Conservation (phyloP, 2,113 vertebrate species). For the Illadopsis cleaveri region DNA sequence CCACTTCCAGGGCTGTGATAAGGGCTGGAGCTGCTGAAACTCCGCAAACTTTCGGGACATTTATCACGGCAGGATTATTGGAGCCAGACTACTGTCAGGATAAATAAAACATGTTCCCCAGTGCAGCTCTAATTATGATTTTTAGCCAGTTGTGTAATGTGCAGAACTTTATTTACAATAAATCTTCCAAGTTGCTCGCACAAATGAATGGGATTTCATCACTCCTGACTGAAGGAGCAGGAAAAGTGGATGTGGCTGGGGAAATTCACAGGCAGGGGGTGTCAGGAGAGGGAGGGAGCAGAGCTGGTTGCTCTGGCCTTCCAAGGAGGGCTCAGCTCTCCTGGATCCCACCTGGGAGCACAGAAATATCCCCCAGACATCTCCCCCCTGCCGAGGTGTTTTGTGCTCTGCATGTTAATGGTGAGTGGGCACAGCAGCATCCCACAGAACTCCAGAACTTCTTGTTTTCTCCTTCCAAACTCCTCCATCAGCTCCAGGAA, state of each 20-base stretch:
- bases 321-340: background rate
- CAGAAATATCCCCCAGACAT: background rate
- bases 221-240: background rate
- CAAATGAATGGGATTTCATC: slow-evolving; percentile 51
- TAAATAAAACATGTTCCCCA: slow-evolving; percentile 63
- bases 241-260: background rate
- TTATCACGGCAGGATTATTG: slow-evolving; percentile 29
- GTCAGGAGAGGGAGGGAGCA: background rate
- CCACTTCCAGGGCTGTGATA: background rate
- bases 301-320: background rate
- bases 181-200: slow-evolving; percentile 32
- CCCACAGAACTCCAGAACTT: background rate
- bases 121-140: slow-evolving; percentile 55
- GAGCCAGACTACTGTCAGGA: slow-evolving; percentile 59
- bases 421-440: slow-evolving; percentile 2
- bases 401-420: background rate
- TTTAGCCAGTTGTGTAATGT: slow-evolving; percentile 63
- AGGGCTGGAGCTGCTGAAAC: slow-evolving; percentile 38
- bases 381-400: background rate
- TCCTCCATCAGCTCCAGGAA: background rate
- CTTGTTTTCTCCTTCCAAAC: background rate
- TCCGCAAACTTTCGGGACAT: slow-evolving; percentile 28
- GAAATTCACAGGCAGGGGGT: background rate
- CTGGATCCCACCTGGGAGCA: background rate
- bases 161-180: slow-evolving; percentile 67